A percentile compares a stretch with the other conserved stretches of the same genome.
phyloP scores from a whole-genome alignment of 2,113 vertebrate genomes.

The Cyprinodon tularosa region DNA sequence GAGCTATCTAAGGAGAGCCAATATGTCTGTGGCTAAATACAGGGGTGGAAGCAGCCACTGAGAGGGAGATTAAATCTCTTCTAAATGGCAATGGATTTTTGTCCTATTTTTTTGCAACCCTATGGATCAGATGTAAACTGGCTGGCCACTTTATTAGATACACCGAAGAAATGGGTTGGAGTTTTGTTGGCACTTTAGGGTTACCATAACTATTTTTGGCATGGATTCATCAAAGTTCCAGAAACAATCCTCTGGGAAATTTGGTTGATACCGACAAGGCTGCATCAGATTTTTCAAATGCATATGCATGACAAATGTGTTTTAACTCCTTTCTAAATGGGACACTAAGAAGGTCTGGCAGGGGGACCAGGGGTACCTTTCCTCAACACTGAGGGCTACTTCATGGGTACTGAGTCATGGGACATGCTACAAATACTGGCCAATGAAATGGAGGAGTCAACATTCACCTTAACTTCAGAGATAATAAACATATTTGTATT shows the following conservation, averaged over 20 bases:
- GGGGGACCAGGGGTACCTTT: too few relatives aligned
- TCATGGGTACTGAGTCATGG: too few relatives aligned
- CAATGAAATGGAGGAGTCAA: too few relatives aligned
- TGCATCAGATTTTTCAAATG: not conserved
- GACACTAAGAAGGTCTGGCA: not conserved
- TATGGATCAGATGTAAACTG: not conserved
- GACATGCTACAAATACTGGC: too few relatives aligned
- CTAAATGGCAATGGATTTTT: slow-evolving; percentile 35
- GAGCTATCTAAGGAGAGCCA: slow-evolving; percentile 38
- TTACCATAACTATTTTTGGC: not conserved
- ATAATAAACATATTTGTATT: too few relatives aligned
- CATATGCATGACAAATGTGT: not conserved
- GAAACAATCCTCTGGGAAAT: not conserved
- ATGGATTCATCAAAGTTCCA: not conserved
- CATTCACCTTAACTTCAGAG: too few relatives aligned
- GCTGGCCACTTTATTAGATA: not conserved
- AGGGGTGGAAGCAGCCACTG: slow-evolving; percentile 36
- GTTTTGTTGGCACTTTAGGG: too few relatives aligned
- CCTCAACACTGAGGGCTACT: too few relatives aligned
- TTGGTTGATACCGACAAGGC: not conserved
- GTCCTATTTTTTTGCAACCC: slow-evolving; percentile 14
- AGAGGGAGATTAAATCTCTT: slow-evolving; percentile 39
- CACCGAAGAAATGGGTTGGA: not conserved
- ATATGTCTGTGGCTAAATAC: slow-evolving; percentile 58
- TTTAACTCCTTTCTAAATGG: not conserved